These are phyloP conservation scores for Thymallus thymallus DNA, from an alignment of 2,113 vertebrate genomes.

Conservation along the genomic window DNA sequence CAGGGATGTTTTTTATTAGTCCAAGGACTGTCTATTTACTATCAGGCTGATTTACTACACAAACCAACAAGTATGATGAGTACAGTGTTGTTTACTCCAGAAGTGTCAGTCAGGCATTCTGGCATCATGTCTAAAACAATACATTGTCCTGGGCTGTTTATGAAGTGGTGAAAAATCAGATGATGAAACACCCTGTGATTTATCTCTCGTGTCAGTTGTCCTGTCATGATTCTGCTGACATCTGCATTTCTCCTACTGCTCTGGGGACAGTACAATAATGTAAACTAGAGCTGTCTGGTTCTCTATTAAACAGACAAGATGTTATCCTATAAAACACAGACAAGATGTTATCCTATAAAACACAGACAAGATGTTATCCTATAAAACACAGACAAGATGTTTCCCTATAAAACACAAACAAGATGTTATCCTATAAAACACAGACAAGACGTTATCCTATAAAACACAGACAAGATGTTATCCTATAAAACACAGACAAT, in stretches of 20 bases:
- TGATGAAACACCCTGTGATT: conserved; percentile 59
- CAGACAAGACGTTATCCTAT: neutral
- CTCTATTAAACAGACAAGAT: conserved; percentile 9
- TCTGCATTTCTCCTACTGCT: conserved; percentile 9
- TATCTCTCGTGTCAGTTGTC: conserved; percentile 64
- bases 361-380: neutral
- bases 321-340: neutral
- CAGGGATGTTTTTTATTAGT: too few relatives aligned
- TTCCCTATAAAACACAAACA: conserved; percentile 18
- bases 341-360: conserved; percentile 19
- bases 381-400: neutral
- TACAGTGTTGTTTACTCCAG: too few relatives aligned
- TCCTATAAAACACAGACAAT: conserved; percentile 2
- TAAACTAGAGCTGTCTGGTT: conserved; percentile 39
- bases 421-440: conserved; percentile 14
- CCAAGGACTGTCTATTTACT: too few relatives aligned
- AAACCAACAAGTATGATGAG: too few relatives aligned
- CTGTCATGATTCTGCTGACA: conserved; percentile 55
- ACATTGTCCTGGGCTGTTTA: neutral
- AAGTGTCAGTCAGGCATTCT: too few relatives aligned
- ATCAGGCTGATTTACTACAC: too few relatives aligned
- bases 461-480: conserved; percentile 6
- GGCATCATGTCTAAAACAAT: neutral
- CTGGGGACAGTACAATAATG: conserved; percentile 49
- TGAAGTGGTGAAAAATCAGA: conserved; percentile 38